These are phyloP conservation scores for Dascyllus trimaculatus DNA, from an alignment of 2,113 vertebrate genomes.

Conservation along the genomic window DNA sequence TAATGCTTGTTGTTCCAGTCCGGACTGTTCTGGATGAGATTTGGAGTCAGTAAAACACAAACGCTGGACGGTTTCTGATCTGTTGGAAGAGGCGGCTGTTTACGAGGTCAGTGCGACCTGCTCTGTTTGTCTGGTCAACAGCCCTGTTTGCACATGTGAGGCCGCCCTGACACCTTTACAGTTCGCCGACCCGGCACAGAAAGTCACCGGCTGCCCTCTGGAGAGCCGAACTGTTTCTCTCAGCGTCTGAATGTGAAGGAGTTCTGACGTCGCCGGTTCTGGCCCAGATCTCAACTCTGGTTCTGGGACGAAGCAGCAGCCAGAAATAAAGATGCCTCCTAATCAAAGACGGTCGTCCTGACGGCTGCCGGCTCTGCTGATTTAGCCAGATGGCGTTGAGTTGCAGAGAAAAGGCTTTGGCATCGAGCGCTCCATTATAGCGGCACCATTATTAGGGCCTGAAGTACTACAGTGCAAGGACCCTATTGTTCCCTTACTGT, in stretches of 20 bases:
- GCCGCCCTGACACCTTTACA: slow-evolving; percentile 54
- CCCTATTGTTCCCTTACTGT: no score
- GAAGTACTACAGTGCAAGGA: no score
- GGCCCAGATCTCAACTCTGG: slow-evolving; percentile 15
- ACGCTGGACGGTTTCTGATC: slow-evolving; percentile 12
- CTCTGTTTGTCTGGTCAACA: slow-evolving; percentile 66
- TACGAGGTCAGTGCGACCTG: slow-evolving; percentile 65
- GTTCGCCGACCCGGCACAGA: slow-evolving; percentile 27
- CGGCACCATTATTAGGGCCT: no score
- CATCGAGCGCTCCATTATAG: no score
- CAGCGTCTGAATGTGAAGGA: no score
- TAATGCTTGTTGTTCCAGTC: slow-evolving; percentile 18
- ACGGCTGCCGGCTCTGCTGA: slow-evolving; percentile 55
- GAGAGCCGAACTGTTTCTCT: not conserved
- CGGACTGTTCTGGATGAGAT: slow-evolving; percentile 5
- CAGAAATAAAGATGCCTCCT: slow-evolving; percentile 59
- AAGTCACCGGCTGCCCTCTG: slow-evolving; percentile 12
- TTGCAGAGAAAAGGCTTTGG: slow-evolving; percentile 54
- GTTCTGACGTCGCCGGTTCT: no score
- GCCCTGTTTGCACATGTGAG: slow-evolving; percentile 62
- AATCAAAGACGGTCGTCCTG: slow-evolving; percentile 59
- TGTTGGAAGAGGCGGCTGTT: slow-evolving; percentile 35
- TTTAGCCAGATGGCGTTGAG: slow-evolving; percentile 73
- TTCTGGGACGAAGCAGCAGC: slow-evolving; percentile 48
- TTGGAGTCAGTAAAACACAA: slow-evolving; percentile 28